These are phyloP conservation scores for Crocallis elinguaria DNA, from an alignment of 2,888 invertebrate genomes.

Conservation along the genomic window DNA sequence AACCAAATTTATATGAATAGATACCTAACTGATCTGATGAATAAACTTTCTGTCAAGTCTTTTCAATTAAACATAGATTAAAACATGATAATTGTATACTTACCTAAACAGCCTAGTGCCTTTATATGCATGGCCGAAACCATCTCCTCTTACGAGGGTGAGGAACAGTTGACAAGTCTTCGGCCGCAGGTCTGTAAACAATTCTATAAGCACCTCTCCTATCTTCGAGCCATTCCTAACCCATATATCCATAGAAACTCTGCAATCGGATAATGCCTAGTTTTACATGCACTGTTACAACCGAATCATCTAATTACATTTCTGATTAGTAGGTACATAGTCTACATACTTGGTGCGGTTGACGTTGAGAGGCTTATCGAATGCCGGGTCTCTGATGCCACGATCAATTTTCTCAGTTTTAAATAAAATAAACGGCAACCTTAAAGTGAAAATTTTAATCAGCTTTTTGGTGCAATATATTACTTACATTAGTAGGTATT, in stretches of 20 bases:
- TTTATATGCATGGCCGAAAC: slow-evolving; percentile 63
- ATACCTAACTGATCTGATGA: too few species aligned
- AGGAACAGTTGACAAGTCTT: slow-evolving; percentile 70
- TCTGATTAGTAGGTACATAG: too few species aligned
- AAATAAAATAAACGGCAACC: slow-evolving; percentile 76
- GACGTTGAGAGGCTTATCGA: slow-evolving; percentile 62
- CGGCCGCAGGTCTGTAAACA: slow-evolving; percentile 72
- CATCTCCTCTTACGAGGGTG: slow-evolving; percentile 63
- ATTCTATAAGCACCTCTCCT: slow-evolving; percentile 65
- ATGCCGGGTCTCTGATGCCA: slow-evolving; percentile 68
- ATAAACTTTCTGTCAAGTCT: too few species aligned
- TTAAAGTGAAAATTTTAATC: slow-evolving; percentile 44
- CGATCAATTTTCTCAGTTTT: slow-evolving; percentile 73
- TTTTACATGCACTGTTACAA: background rate
- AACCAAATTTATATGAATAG: too few species aligned
- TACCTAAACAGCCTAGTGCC: slow-evolving; percentile 75
- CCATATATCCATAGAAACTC: slow-evolving; percentile 71
- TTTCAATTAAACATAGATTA: background rate
- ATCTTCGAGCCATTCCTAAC: slow-evolving; percentile 73
- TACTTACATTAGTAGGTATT: background rate
- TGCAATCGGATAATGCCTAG: slow-evolving; percentile 42
- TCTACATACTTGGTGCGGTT: slow-evolving; percentile 63
- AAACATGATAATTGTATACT: background rate
- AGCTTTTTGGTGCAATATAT: too few species aligned
- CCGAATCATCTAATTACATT: background rate